Evolutionary conservation across 2,888 invertebrate genomes (phyloP), one percentile per base, ranked within the genome.

Genomic region (Hesperia comma): DNA sequence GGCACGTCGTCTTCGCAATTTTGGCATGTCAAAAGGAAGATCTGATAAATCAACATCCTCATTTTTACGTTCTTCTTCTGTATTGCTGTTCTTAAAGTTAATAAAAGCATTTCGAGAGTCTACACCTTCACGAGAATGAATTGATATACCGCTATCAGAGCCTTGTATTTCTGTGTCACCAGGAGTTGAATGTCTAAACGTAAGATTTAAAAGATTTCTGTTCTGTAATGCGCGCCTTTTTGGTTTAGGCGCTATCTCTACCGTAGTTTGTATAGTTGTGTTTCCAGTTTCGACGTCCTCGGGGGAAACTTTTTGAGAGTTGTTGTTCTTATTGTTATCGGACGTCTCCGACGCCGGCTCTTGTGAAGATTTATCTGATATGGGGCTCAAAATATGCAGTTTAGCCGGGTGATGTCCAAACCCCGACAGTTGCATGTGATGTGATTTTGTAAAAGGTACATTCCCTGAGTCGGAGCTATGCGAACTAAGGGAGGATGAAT

Each of bases 11-110:
- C 97, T 93, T 68, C 97, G 93, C 72, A 97, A 86, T 84, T 98
- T 98, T 58, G 97, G 97, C 97, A 97, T 97, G 78, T 97, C 97
- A 78, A 97, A 97, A 1, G 97, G 97, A 74, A 97, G 93, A 89
- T 97, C 97, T 33, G 95, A 94, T 71, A 96, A 88, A 78, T 96
- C 96, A 63, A 95, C 95, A 41, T 94, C 94, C 64, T 94, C 90
- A n/a, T 92, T 91, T 71, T 92, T 90, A 53, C 83, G 86, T 72
- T 89, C 90, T 63, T 90, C 89, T 73, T 90, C 92, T 61, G 93
- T 93, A 68, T 94, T 94, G 70, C 94, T 89, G 70, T 93, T 93
- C 71, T 94, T 94, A 74, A 95, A 94, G 69, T 94, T 94, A 70
- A 94, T 90, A 86, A 95, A 85, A 74, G 94, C 91, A 80, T 93